These are phyloP conservation scores for Nudaria mundana DNA, from an alignment of 2,888 invertebrate species.

Conservation along the genomic window DNA sequence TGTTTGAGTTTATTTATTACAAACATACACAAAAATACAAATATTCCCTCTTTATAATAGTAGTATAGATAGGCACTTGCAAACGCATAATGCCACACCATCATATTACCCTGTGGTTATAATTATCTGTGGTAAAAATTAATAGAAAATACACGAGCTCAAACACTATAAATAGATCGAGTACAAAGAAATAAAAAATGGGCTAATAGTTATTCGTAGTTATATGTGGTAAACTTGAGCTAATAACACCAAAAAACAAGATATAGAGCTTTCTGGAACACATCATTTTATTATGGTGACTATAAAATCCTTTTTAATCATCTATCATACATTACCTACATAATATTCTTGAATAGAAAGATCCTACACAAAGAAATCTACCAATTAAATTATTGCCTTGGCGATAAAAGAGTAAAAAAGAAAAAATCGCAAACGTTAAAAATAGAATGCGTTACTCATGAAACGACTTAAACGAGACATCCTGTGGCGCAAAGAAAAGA, in stretches of 20 bases:
- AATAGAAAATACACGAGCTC: background rate
- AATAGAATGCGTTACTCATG: background rate
- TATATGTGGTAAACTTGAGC: slow-evolving; percentile 4
- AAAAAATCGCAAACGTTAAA: too few relatives aligned
- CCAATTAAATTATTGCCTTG: too few relatives aligned
- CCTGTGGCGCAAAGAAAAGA: too few relatives aligned
- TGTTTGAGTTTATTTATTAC: too few relatives aligned
- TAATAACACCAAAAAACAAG: background rate
- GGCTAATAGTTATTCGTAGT: too few relatives aligned
- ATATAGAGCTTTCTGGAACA: slow-evolving; percentile 6
- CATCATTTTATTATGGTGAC: slow-evolving; percentile 13
- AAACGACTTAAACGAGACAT: background rate
- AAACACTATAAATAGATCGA: background rate
- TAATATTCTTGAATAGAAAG: background rate
- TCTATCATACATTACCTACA: too few relatives aligned
- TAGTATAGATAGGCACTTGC: too few relatives aligned
- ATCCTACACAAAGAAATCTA: background rate
- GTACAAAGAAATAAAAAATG: slow-evolving; percentile 4
- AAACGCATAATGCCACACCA: slow-evolving; percentile 1
- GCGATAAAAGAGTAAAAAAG: too few relatives aligned
- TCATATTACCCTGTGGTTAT: slow-evolving; percentile 6
- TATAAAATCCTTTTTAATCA: slow-evolving; percentile 7
- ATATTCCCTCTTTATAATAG: too few relatives aligned
- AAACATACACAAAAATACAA: too few relatives aligned
- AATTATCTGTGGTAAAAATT: slow-evolving; percentile 5